These are phyloP conservation scores for Fukomys damarensis DNA, from an alignment of 2,113 vertebrate species.

Conservation along the genomic window DNA sequence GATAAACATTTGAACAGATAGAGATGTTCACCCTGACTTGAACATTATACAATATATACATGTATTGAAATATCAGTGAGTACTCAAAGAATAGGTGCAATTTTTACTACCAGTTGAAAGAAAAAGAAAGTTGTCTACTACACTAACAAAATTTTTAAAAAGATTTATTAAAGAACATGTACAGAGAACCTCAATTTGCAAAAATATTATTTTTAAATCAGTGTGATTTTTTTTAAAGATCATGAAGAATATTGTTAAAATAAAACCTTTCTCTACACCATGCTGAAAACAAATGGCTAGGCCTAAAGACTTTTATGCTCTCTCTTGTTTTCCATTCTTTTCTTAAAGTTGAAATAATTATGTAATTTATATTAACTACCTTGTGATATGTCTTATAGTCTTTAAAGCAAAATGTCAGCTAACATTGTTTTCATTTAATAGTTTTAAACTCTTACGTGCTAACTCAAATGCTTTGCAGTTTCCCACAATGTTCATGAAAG, in stretches of 20 bases:
- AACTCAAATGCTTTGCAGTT: not conserved
- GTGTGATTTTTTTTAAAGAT: not conserved
- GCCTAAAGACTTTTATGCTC: not conserved
- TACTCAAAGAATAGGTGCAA: not conserved
- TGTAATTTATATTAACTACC: not conserved
- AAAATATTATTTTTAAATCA: slow-evolving; percentile 8
- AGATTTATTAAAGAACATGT: not conserved
- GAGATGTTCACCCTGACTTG: not conserved
- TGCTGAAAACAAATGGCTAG: not conserved
- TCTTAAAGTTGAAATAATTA: slow-evolving; percentile 30
- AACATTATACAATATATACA: not conserved
- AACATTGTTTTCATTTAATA: slow-evolving; percentile 31
- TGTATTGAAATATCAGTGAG: not conserved
- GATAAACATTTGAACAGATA: not conserved
- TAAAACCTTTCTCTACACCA: not conserved
- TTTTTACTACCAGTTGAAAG: not conserved
- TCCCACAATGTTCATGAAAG: not conserved
- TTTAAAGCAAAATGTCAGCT: slow-evolving; percentile 14
- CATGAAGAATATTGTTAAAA: slow-evolving; percentile 26
- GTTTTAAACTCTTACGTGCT: slow-evolving; percentile 12
- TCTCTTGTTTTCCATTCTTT: slow-evolving; percentile 19
- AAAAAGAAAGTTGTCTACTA: not conserved
- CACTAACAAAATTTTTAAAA: not conserved
- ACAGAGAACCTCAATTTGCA: not conserved
- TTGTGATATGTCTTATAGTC: not conserved